Base-by-base conservation (phyloP, 2,888 invertebrate species). In the Rhimphoctona megacephalus region DNA sequence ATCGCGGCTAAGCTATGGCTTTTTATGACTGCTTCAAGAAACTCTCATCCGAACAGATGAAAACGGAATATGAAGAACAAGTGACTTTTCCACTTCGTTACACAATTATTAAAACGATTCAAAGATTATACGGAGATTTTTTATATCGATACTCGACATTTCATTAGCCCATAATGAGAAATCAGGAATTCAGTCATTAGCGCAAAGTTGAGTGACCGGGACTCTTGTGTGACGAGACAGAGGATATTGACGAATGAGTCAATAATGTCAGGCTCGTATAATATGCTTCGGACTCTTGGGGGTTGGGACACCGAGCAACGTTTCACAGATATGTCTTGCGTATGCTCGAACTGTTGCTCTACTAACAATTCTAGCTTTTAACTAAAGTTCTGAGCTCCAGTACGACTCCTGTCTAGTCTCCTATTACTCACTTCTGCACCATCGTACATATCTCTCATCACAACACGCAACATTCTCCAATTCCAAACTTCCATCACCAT, bases 401-500 rank as follows among this genome's bases (percentile, higher is more conserved):
- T 64, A 72, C 72, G 80, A 30, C 39, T 74, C 54, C 8, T 17
- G 1, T 52, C 11, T 36, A 33, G 46, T 46, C 33, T 64, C 61
- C 52, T 76, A 69, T 70, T 76, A 19, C 54, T 67, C 67, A 79
- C 78, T 74, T 74, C 69, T 73, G 72, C 70, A 54, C 54, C 43
- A 54, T 30, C 84, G 30, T 22, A 39, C 66, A 61, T 7, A 61
- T 74, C 67, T 70, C 46, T 61, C 61, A 49, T 72, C 61, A 19
- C 17, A 7, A 19, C 72, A 72, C 70, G 54, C 79, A 70, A 70
- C 33, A 61, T 80, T 64, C 57, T 80, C 72, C 70, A 80, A 80
- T 72, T 64, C 36, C 73, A 79, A 73, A 67, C 79, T 76, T 69
- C 52, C 49, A 61, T 52, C 74, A 57, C 17, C 72, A 74, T 80